Evolutionary conservation across 2,888 invertebrate genomes (phyloP).

Genomic region (Anthrax anthrax): DNA sequence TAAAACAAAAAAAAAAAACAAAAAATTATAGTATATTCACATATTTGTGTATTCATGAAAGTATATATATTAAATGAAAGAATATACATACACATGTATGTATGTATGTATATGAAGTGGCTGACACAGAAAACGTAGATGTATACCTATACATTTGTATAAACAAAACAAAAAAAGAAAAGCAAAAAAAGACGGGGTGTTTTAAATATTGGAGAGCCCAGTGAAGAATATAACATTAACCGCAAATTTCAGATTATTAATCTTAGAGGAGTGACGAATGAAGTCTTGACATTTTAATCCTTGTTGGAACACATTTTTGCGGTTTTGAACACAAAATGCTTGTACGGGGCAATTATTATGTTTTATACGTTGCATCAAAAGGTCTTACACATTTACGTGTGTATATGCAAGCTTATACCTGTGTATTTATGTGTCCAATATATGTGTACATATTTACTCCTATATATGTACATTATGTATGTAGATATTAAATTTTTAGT

Average conservation of each 20-base stretch:
- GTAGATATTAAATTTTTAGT: not conserved
- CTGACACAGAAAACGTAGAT: conserved; percentile 3
- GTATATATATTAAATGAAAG: no score
- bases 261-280: conserved; percentile 17
- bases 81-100: no score
- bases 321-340: conserved; percentile 15
- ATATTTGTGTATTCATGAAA: no score
- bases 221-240: conserved; percentile 8
- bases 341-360: conserved; percentile 15
- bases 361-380: no score
- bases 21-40: no score
- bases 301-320: conserved; percentile 17
- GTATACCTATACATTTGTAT: no score
- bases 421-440: not conserved
- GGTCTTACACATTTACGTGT: not conserved
- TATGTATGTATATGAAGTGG: conserved; percentile 1
- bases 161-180: not conserved
- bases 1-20: no score
- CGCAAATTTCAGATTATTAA: conserved; percentile 13
- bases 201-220: not conserved
- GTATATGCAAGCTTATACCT: no score
- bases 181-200: not conserved
- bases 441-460: no score
- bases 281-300: conserved; percentile 20
- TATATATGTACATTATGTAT: no score